Evolutionary conservation across 1,140 invertebrate species (phyloP), one percentile per base, ranked within the genome.

Genomic region (Ephestia elutella): DNA sequence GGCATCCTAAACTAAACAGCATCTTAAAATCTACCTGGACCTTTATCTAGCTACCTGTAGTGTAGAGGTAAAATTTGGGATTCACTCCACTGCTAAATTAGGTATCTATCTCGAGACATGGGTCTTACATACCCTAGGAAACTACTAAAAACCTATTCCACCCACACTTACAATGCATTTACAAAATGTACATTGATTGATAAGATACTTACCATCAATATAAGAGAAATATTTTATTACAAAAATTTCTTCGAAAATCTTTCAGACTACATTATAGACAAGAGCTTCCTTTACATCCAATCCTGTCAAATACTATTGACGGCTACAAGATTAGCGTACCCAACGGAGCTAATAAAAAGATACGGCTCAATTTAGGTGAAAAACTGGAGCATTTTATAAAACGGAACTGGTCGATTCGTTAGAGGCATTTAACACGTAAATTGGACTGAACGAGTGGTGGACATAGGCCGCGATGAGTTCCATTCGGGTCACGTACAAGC

Each of bases 331-430:
- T 44, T 44, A 44, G 38, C 3, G 2, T 44, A 32, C n/a, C 38
- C 38, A 44, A 44, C n/a, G 38, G 15, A 44, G 38, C 38, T 15
- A 15, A 44, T 44, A 44, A 44, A 44, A 44, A 44, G 38, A 17
- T 15, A 44, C 38, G 38, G 38, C 38, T 44, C 38, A 44, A 44
- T 44, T 44, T 44, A 44, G 38, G 38, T 44, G 38, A 44, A 44
- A 44, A 44, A 44, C 38, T 44, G 13, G 38, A 15, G n/a, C 38
- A 15, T 44, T 44, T 44, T 44, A 44, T 44, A 44, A 44, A 44
- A 44, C 15, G 38, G 38, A 44, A 44, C 38, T 44, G 38, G 38
- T 9, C 13, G 10, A 44, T 44, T 44, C 38, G 38, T 44, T 44
- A 44, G 38, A 15, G n/a, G 38, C 38, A 10, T 44, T 44, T 44